A percentile compares a stretch with the other conserved stretches of the same genome.
Evolutionary conservation across 2,113 vertebrate species (phyloP).

Genomic region (Hydrochoerus hydrochaeris): DNA sequence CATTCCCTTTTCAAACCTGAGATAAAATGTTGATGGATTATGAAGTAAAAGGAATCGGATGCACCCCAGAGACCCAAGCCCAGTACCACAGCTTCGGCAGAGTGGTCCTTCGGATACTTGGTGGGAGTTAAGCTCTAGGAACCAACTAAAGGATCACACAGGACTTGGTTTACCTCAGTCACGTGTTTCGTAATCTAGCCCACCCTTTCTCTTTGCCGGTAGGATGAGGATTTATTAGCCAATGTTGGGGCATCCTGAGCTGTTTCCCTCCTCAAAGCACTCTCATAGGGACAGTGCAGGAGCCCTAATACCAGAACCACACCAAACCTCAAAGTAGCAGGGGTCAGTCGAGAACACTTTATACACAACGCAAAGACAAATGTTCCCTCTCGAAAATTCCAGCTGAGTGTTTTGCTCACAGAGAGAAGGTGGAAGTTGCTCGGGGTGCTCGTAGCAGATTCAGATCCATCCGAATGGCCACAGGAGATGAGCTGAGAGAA

Average conservation of each 20-base stretch:
- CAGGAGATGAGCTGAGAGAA: background rate
- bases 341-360: background rate
- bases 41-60: background rate
- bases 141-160: background rate
- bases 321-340: background rate
- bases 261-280: background rate
- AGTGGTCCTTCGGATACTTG: background rate
- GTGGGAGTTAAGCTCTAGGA: background rate
- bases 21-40: background rate
- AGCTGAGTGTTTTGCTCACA: background rate
- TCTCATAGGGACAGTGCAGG: background rate
- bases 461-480: background rate
- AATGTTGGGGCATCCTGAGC: background rate
- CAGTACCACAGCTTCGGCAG: background rate
- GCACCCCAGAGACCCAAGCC: background rate
- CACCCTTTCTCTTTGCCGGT: background rate
- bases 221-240: background rate
- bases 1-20: background rate
- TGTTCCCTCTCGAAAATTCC: background rate
- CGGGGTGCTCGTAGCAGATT: background rate
- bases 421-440: background rate
- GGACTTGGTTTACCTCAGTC: background rate
- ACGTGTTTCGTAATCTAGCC: background rate
- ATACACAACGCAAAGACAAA: background rate
- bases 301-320: background rate